Percentiles rank a stretch among this genome's conserved stretches.
Conservation (phyloP, 2,797 vertebrate species). For the Leucoraja ocellata region DNA sequence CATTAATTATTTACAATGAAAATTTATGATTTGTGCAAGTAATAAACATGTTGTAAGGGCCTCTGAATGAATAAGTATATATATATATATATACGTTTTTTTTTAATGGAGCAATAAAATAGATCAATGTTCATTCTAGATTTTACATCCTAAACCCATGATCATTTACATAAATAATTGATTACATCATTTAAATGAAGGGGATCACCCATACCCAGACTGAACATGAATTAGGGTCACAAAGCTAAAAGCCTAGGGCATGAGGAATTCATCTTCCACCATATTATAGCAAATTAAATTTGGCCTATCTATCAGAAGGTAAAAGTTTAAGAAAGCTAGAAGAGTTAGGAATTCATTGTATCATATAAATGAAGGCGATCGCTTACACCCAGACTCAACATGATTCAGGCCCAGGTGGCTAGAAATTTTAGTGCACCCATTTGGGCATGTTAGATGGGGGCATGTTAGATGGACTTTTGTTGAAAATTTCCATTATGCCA, state of each 20-base stretch:
- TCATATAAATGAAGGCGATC: not conserved
- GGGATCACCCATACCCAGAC: not conserved
- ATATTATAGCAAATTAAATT: too few species aligned
- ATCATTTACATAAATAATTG: not conserved
- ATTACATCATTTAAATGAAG: not conserved
- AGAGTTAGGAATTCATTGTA: not conserved
- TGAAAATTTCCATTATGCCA: too few species aligned
- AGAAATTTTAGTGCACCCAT: too few species aligned
- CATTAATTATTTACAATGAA: not conserved
- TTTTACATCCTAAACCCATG: not conserved
- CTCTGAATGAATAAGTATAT: not conserved
- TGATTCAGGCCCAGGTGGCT: not conserved
- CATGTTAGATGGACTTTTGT: too few species aligned
- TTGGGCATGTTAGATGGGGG: too few species aligned
- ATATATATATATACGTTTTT: too few species aligned
- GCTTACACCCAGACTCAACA: not conserved
- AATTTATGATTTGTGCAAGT: not conserved
- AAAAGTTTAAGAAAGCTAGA: too few species aligned
- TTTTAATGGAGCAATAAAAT: not conserved
- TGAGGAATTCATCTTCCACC: too few species aligned
- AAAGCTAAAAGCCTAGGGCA: too few species aligned
- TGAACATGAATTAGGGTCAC: not conserved
- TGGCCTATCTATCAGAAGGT: too few species aligned
- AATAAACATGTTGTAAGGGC: not conserved
- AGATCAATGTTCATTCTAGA: not conserved